A percentile compares a stretch with the other conserved stretches of the same genome.
These are phyloP conservation scores for Gymnoscopelus braueri DNA, from an alignment of 2,797 vertebrate species.

Conservation along the genomic window DNA sequence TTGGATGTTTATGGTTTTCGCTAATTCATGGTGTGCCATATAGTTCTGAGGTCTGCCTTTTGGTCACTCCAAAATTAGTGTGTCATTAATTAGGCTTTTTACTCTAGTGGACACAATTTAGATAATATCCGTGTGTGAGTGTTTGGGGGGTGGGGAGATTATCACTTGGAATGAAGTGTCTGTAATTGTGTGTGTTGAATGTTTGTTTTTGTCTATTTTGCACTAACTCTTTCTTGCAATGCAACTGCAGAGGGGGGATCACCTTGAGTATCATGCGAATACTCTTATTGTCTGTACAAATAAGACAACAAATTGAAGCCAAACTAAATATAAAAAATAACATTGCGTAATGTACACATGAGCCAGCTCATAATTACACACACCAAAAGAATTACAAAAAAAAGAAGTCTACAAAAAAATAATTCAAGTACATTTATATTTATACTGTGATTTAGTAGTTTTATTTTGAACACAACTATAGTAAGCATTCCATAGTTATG, in stretches of 20 bases:
- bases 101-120: constrained; percentile 27
- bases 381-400: constrained; percentile 39
- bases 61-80: constrained; percentile 2
- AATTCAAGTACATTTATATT: constrained; percentile 73
- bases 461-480: not conserved
- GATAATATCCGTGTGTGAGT: constrained; percentile 23
- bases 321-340: constrained; percentile 26
- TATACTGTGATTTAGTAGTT: constrained; percentile 55
- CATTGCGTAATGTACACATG: constrained; percentile 31
- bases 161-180: constrained; percentile 25
- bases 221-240: constrained; percentile 51
- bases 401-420: constrained; percentile 28
- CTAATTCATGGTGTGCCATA: constrained; percentile 24
- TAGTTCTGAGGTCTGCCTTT: constrained; percentile 30
- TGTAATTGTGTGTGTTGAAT: constrained; percentile 11
- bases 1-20: constrained; percentile 45
- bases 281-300: constrained; percentile 56
- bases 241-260: constrained; percentile 28
- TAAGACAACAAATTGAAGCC: constrained; percentile 27
- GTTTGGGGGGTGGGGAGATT: not conserved
- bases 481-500: not conserved
- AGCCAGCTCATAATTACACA: constrained; percentile 28
- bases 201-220: constrained; percentile 51
- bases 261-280: constrained; percentile 46
- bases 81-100: constrained; percentile 44